These are phyloP conservation scores for Zosterops lateralis DNA, from an alignment of 2,113 vertebrate genomes.

Conservation along the genomic window DNA sequence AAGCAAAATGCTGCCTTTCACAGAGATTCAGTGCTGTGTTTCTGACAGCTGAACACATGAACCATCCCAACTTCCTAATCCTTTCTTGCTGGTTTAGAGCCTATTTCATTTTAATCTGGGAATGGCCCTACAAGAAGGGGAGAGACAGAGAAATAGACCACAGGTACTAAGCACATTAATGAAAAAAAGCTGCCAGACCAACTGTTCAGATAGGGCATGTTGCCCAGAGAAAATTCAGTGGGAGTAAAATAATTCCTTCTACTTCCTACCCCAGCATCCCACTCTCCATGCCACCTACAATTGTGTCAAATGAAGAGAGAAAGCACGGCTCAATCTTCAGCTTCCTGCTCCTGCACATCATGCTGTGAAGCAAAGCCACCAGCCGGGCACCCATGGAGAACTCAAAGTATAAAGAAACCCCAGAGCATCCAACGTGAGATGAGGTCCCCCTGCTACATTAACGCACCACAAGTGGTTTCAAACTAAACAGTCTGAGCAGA, in stretches of 20 bases:
- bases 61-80: not conserved
- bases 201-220: constrained; percentile 2
- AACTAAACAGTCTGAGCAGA: not conserved
- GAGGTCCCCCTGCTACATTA: not conserved
- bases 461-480: not conserved
- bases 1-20: not conserved
- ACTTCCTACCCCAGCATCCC: constrained; percentile 24
- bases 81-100: not conserved
- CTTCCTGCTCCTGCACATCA: not conserved
- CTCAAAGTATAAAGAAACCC: not conserved
- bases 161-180: not conserved
- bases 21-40: not conserved
- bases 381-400: not conserved
- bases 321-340: not conserved
- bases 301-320: constrained; percentile 7
- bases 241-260: constrained; percentile 31
- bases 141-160: not conserved
- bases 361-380: constrained; percentile 7
- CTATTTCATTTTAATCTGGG: constrained; percentile 12
- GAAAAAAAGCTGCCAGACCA: constrained; percentile 11
- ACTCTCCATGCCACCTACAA: not conserved
- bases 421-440: not conserved
- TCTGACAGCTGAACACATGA: not conserved
- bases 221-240: constrained; percentile 50
- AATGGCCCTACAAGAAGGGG: not conserved